Percentiles rank a stretch among this genome's conserved stretches.
These are phyloP conservation scores for Schrankia costaestrigalis DNA, from an alignment of 2,888 invertebrate species.

Conservation along the genomic window DNA sequence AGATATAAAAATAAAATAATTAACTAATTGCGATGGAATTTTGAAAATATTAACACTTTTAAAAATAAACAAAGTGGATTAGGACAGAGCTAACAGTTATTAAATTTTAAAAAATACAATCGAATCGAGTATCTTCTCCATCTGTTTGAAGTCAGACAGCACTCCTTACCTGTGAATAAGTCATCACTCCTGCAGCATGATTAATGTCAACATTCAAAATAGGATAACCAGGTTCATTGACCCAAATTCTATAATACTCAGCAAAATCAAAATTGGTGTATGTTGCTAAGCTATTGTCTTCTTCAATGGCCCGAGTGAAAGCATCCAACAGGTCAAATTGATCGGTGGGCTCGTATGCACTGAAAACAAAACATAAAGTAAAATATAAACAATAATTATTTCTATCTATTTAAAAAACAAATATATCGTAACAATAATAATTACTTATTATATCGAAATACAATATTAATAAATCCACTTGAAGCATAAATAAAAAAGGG, in stretches of 20 bases:
- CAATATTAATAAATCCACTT: neutral
- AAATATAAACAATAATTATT: neutral
- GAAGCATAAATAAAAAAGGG: neutral
- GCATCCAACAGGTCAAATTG: slow-evolving; percentile 74
- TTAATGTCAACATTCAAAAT: slow-evolving; percentile 73
- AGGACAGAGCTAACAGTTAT: no score
- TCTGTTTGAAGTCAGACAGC: neutral
- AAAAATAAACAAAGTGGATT: no score
- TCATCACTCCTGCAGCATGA: slow-evolving; percentile 51
- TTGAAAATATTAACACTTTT: no score
- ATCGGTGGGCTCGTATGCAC: slow-evolving; percentile 61
- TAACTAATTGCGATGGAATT: no score
- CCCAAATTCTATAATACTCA: slow-evolving; percentile 82
- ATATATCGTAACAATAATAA: neutral
- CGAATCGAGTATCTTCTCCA: neutral
- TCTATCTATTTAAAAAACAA: neutral
- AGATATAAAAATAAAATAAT: no score
- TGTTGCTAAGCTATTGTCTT: slow-evolving; percentile 48
- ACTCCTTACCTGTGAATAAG: slow-evolving; percentile 63
- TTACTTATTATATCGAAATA: no score
- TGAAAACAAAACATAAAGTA: slow-evolving; percentile 34
- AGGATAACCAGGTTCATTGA: slow-evolving; percentile 82
- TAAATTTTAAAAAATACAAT: neutral
- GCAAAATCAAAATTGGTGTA: slow-evolving; percentile 56
- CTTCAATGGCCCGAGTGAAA: slow-evolving; percentile 58